Base-by-base conservation (phyloP, 2,888 invertebrate species). In the Acronicta alni region DNA sequence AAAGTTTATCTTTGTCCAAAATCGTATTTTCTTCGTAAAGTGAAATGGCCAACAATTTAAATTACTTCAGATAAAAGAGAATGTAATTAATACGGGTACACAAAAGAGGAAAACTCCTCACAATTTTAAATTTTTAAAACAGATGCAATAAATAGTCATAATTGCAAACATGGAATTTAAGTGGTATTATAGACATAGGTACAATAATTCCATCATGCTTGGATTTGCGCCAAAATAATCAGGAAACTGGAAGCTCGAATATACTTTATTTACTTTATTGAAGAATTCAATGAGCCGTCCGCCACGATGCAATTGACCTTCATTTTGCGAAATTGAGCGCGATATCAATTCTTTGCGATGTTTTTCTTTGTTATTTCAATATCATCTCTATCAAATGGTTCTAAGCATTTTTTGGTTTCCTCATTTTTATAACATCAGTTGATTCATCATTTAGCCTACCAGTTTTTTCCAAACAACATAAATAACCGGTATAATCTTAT, bases 171-270 rank as follows among this genome's bases (percentile, higher is more conserved):
- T 75, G 77, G 77, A 80, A 76, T 80, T 72, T n/a, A n/a, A n/a
- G n/a, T 35, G 5, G 35, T 14, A 35, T 12, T 30, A 30, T 30
- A 30, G 12, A 30, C 30, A n/a, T 35, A n/a, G n/a, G n/a, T n/a
- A 35, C 35, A 35, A 7, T n/a, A 72, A 52, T 51, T 61, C 82
- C 82, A 75, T 83, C 79, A 78, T 78, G 74, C 76, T 88, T 93
- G 91, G 93, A 87, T 77, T 70, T 60, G 56, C 62, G 92, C 93
- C 92, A 93, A 90, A 86, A 89, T 89, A 89, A 91, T 90, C 89
- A 83, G 85, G 83, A 84, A 83, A 87, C 82, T 86, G 81, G 83
- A 88, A 83, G 77, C 79, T 79, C 57, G 67, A 84, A 79, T 84
- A 70, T 84, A 78, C 81, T 83, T 80, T 67, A 71, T 63, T 75